A percentile compares a stretch with the other conserved stretches of the same genome.
These are phyloP conservation scores for Brienomyrus longianalis DNA, from an alignment of 2,113 vertebrate genomes.

Conservation along the genomic window DNA sequence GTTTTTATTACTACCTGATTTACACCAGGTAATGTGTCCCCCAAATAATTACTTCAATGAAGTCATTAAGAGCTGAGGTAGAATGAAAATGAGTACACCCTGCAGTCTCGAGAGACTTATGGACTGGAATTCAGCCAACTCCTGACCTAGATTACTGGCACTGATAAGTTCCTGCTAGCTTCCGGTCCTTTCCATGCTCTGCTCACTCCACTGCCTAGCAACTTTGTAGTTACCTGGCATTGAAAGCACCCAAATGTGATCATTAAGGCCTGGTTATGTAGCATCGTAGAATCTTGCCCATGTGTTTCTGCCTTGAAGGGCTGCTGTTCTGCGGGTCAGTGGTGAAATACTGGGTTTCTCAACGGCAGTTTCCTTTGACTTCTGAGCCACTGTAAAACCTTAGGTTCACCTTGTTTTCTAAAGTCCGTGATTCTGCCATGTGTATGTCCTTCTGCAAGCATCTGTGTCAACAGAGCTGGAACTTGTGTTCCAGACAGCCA, in stretches of 20 bases:
- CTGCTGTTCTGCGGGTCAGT: not conserved
- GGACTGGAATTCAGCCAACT: not conserved
- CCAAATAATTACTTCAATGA: conserved; percentile 10
- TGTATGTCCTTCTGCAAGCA: not conserved
- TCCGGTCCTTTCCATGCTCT: not conserved
- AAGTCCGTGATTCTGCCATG: not conserved
- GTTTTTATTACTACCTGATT: not conserved
- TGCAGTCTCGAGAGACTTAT: not conserved
- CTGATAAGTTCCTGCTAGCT: not conserved
- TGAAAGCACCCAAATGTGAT: not conserved
- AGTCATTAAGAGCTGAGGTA: not conserved
- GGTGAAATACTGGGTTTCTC: not conserved
- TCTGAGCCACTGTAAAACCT: not conserved
- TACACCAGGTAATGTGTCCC: not conserved
- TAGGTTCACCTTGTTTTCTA: not conserved
- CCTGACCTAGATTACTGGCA: conserved; percentile 3
- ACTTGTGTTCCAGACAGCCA: not conserved
- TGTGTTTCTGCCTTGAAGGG: not conserved
- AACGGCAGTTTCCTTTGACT: not conserved
- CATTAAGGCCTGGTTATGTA: not conserved
- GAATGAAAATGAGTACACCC: not conserved
- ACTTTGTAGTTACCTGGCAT: not conserved
- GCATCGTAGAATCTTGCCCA: not conserved
- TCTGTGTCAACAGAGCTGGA: not conserved
- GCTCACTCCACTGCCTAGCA: not conserved